Conservation (phyloP, 2,888 invertebrate genomes). For the Ophion ventricosus region DNA sequence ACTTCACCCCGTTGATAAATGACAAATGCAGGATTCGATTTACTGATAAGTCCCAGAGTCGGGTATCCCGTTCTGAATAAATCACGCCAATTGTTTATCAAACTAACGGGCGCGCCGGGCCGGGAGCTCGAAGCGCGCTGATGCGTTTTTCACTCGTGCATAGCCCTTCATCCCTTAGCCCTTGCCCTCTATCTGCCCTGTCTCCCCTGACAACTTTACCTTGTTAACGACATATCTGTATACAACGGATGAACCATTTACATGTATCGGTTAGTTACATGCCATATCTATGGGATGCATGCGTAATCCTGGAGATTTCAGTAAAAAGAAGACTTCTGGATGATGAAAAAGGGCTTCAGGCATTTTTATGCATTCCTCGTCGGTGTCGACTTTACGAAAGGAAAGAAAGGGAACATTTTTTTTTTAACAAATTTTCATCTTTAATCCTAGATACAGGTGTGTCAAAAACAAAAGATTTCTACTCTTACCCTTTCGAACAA, state of each 20-base stretch:
- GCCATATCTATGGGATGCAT: constrained; percentile 34
- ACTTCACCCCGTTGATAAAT: constrained; percentile 69
- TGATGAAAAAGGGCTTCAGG: constrained; percentile 16
- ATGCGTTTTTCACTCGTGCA: constrained; percentile 68
- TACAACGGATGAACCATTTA: background rate
- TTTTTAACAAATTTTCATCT: background rate
- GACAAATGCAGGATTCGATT: constrained; percentile 76
- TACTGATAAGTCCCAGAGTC: constrained; percentile 73
- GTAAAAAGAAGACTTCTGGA: constrained; percentile 20
- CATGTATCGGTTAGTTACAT: constrained; percentile 25
- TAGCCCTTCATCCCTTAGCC: constrained; percentile 6
- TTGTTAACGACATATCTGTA: constrained; percentile 20
- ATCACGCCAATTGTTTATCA: constrained; percentile 76
- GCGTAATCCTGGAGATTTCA: constrained; percentile 27
- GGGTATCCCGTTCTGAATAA: constrained; percentile 66
- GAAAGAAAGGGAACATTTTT: background rate
- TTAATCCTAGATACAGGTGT: background rate
- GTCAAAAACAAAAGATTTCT: background rate
- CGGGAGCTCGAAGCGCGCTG: constrained; percentile 50
- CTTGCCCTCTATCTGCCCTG: background rate
- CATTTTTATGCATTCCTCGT: background rate
- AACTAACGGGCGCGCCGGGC: constrained; percentile 70
- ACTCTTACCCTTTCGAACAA: background rate
- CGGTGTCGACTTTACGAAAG: background rate
- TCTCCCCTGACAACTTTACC: background rate